phyloP scores from a whole-genome alignment of 2,888 invertebrate genomes.

The Syritta pipiens region DNA sequence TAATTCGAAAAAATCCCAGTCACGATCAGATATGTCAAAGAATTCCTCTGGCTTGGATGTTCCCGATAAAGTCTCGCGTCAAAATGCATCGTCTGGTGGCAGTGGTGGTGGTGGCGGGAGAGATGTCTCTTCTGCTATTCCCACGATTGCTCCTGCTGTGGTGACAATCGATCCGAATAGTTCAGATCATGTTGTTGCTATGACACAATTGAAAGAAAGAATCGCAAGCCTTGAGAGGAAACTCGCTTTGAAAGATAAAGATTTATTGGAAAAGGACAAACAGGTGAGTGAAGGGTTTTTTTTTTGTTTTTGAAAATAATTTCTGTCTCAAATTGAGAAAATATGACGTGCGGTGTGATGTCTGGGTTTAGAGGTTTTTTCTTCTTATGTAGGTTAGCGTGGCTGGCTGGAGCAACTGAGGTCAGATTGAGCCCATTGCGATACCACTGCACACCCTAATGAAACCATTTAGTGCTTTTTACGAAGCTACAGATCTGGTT shows the following conservation, averaged over 20 bases:
- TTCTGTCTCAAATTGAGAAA: too few species aligned
- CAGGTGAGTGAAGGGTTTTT: constrained; percentile 82
- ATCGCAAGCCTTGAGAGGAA: constrained; percentile 95
- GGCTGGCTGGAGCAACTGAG: too few species aligned
- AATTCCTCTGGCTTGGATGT: constrained; percentile 74
- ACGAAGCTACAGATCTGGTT: too few species aligned
- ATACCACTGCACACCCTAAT: too few species aligned
- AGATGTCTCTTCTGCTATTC: constrained; percentile 62
- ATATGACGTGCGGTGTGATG: too few species aligned
- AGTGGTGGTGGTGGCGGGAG: constrained; percentile 68
- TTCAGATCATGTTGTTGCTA: constrained; percentile 95
- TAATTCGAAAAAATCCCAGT: constrained; percentile 78
- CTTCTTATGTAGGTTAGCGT: too few species aligned
- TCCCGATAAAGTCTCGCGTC: constrained; percentile 77
- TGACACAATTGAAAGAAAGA: constrained; percentile 96
- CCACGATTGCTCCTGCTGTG: constrained; percentile 74
- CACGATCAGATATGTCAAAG: constrained; percentile 78
- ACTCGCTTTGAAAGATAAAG: constrained; percentile 90
- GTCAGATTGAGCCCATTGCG: too few species aligned
- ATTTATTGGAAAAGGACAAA: constrained; percentile 93
- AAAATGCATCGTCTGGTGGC: constrained; percentile 70
- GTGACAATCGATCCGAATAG: constrained; percentile 87
- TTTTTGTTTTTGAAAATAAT: too few species aligned
- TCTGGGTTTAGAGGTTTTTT: too few species aligned
- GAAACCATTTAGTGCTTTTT: too few species aligned